Conservation (phyloP, 2,113 vertebrate genomes). For the Progne subis region DNA sequence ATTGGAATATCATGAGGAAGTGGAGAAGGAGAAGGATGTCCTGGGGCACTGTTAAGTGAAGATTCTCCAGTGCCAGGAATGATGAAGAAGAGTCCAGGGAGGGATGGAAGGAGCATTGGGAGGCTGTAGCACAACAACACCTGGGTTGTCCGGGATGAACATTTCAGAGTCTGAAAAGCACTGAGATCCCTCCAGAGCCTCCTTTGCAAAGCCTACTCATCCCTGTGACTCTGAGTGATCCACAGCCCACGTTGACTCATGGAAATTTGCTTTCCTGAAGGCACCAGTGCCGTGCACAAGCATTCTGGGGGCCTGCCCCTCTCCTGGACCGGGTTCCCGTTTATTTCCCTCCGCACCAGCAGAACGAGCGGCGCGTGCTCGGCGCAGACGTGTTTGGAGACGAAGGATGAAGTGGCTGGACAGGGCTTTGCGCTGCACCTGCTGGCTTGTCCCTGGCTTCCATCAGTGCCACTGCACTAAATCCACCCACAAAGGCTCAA, state of each 20-base stretch:
- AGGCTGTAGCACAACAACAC: background rate
- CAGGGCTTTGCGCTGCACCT: slow-evolving; percentile 7
- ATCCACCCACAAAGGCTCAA: background rate
- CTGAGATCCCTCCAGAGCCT: background rate
- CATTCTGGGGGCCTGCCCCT: background rate
- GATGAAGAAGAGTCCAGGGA: background rate
- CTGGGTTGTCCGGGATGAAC: accelerated
- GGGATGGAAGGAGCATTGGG: background rate
- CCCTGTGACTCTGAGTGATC: background rate
- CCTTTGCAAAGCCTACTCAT: background rate
- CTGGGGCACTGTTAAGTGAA: background rate
- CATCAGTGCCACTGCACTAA: slow-evolving; percentile 46
- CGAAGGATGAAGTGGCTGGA: background rate
- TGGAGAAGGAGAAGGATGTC: background rate
- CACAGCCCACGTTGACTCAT: accelerated
- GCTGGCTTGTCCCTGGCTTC: background rate
- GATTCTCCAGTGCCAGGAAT: background rate
- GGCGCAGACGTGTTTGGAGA: background rate
- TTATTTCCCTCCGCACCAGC: background rate
- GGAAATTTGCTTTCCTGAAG: background rate
- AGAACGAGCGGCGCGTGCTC: accelerated
- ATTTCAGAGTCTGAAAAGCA: accelerated
- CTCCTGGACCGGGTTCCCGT: background rate
- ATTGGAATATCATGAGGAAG: accelerated
- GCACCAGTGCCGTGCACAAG: accelerated